These are phyloP conservation scores for Lutjanus argentimaculatus DNA, from an alignment of 2,797 vertebrate genomes.

Conservation along the genomic window DNA sequence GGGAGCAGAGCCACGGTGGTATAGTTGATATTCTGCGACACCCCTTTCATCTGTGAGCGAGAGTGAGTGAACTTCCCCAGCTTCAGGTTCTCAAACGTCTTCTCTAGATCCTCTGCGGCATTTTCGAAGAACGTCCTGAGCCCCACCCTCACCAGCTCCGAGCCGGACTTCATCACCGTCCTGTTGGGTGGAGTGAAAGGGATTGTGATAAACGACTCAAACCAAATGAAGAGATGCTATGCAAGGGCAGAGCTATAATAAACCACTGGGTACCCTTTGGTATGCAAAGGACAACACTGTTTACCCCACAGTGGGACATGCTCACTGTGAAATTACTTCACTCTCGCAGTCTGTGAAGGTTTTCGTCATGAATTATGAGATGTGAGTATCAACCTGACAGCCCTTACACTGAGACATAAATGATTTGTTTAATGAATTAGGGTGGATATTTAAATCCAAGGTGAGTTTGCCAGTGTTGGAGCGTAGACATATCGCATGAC, in stretches of 20 bases:
- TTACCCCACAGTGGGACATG: constrained; percentile 20
- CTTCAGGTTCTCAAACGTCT: constrained; percentile 97
- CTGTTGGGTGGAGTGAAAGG: constrained; percentile 77
- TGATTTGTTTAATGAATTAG: constrained; percentile 61
- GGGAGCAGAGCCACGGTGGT: constrained; percentile 96
- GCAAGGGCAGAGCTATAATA: constrained; percentile 38
- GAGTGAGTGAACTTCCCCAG: constrained; percentile 98
- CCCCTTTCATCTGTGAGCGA: constrained; percentile 97
- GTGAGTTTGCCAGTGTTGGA: constrained; percentile 42
- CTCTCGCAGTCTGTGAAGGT: constrained; percentile 27
- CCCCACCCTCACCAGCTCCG: constrained; percentile 94
- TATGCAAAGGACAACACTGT: constrained; percentile 45
- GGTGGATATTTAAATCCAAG: constrained; percentile 58
- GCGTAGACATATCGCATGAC: constrained; percentile 22
- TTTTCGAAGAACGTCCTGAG: constrained; percentile 97
- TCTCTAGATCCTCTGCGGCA: constrained; percentile 95
- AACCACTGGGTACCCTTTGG: constrained; percentile 34
- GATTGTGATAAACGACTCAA: constrained; percentile 12
- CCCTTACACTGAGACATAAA: constrained; percentile 16
- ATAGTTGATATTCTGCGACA: constrained; percentile 99
- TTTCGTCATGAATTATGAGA: constrained; percentile 57
- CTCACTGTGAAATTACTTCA: constrained; percentile 44
- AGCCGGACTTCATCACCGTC: constrained; percentile 98
- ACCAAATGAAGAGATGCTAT: constrained; percentile 16
- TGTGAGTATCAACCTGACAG: constrained; percentile 19